phyloP scores from a whole-genome alignment of 2,888 invertebrate species.

The Calameuta filiformis region DNA sequence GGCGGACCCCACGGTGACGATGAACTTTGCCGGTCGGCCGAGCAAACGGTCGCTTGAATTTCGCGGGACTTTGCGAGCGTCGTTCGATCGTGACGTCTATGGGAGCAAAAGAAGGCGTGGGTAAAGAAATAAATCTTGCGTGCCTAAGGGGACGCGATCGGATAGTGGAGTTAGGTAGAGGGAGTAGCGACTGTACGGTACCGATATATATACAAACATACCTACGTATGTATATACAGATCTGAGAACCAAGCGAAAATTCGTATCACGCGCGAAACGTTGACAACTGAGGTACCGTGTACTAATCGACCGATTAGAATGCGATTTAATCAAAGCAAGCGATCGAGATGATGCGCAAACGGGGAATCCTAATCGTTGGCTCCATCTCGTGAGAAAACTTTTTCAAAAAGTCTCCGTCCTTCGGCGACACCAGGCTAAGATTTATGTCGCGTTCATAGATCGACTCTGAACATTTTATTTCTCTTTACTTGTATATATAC shows the following conservation, averaged over 20 bases:
- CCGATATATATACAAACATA: background rate
- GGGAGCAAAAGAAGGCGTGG: background rate
- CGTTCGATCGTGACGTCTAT: background rate
- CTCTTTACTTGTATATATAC: background rate
- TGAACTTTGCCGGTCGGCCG: background rate
- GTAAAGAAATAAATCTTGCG: background rate
- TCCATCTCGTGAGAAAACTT: constrained; percentile 3
- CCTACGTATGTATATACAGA: constrained; percentile 9
- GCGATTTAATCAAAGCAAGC: constrained; percentile 4
- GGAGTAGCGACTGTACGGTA: background rate
- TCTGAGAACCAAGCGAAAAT: constrained; percentile 20
- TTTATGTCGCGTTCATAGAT: background rate
- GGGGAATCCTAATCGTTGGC: background rate
- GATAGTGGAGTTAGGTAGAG: background rate
- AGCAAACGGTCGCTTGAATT: background rate
- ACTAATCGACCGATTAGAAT: constrained; percentile 16
- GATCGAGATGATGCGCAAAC: constrained; percentile 9
- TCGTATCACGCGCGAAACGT: constrained; percentile 20
- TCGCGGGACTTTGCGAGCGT: background rate
- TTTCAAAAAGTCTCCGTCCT: background rate
- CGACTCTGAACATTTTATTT: background rate
- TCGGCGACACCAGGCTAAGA: background rate
- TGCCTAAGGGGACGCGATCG: background rate
- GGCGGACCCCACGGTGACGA: background rate
- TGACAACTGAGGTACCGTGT: constrained; percentile 13